Conservation (phyloP, 2,888 invertebrate species). For the Noctua comes region DNA sequence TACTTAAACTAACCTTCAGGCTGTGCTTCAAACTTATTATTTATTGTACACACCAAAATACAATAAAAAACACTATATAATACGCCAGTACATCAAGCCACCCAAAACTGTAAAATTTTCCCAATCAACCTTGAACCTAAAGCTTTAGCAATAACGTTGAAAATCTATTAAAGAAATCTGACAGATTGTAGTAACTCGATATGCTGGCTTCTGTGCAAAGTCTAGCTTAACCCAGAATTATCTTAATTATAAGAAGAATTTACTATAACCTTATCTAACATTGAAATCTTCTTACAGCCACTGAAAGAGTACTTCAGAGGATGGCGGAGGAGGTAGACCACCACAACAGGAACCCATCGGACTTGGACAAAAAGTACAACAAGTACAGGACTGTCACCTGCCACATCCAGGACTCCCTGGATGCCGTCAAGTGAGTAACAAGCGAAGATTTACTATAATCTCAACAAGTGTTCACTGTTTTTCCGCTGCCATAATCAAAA, state of each 20-base stretch:
- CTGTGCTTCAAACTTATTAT: too few relatives aligned
- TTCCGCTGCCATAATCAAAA: neutral
- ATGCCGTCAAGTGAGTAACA: conserved; percentile 80
- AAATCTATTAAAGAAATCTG: too few relatives aligned
- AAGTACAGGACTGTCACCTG: conserved; percentile 76
- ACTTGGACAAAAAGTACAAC: conserved; percentile 74
- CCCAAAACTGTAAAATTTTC: too few relatives aligned
- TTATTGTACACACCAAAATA: neutral
- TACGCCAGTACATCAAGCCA: too few relatives aligned
- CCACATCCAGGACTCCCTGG: conserved; percentile 82
- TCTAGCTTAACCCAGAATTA: neutral
- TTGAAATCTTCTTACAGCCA: conserved; percentile 64
- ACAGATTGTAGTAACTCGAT: too few relatives aligned
- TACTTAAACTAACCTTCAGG: neutral
- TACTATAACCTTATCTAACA: neutral
- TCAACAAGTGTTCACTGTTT: neutral
- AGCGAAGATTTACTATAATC: neutral
- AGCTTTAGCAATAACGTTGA: too few relatives aligned
- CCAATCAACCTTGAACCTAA: too few relatives aligned
- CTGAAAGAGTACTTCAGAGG: conserved; percentile 76
- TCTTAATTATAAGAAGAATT: too few relatives aligned
- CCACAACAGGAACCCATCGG: conserved; percentile 68
- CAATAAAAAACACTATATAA: neutral
- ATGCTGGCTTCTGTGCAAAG: neutral
- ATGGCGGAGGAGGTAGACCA: conserved; percentile 78